Percentiles rank a stretch among this genome's conserved stretches.
Conservation (phyloP, 2,797 vertebrate species). For the Kryptopterus vitreolus region DNA sequence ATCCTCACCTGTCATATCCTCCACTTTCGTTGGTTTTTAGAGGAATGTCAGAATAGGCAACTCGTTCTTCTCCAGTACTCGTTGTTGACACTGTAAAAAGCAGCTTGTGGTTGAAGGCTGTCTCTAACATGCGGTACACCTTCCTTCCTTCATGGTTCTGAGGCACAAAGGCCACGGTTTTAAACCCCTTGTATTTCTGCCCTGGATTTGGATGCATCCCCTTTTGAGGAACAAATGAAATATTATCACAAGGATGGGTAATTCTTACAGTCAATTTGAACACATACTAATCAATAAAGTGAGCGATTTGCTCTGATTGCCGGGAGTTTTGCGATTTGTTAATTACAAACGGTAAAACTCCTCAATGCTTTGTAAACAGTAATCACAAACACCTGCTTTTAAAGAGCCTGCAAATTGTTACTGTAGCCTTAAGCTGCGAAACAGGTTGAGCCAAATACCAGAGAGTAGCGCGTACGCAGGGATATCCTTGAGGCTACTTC, state of each 20-base stretch:
- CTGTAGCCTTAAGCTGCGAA: conserved; percentile 30
- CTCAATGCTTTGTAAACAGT: background rate
- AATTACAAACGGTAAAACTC: background rate
- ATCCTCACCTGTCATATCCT: conserved; percentile 38
- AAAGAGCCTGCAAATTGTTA: background rate
- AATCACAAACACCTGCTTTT: background rate
- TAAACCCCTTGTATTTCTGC: conserved; percentile 56
- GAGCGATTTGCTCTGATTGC: background rate
- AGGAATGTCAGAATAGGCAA: conserved; percentile 60
- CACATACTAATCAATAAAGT: conserved; percentile 7
- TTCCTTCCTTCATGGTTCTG: conserved; percentile 60
- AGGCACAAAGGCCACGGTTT: conserved; percentile 62
- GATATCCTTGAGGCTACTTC: conserved; percentile 12
- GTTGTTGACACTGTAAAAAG: conserved; percentile 65
- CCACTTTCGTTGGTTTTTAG: conserved; percentile 61
- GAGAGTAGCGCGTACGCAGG: background rate
- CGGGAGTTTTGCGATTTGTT: background rate
- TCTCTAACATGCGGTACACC: conserved; percentile 58
- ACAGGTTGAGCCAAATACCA: conserved; percentile 46
- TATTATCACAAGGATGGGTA: background rate
- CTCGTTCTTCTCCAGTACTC: conserved; percentile 51
- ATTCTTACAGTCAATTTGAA: background rate
- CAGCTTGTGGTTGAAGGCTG: conserved; percentile 62
- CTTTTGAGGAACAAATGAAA: conserved; percentile 50
- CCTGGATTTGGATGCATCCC: conserved; percentile 67